phyloP scores from a whole-genome alignment of 2,797 vertebrate species.

The Podarcis lilfordi region DNA sequence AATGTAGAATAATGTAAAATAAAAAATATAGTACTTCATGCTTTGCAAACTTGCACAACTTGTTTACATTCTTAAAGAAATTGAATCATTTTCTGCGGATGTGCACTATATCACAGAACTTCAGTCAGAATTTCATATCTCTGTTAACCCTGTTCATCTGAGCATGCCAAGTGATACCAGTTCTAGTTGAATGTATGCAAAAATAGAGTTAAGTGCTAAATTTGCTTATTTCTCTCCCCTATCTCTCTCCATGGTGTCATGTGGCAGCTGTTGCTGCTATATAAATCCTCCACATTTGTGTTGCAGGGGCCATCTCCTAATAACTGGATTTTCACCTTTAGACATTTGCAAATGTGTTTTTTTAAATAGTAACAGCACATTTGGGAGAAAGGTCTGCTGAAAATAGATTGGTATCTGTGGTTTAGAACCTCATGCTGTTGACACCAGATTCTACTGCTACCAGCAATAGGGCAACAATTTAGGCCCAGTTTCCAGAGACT shows the following conservation, averaged over 20 bases:
- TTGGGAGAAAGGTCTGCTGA: not conserved
- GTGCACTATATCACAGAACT: conserved; percentile 28
- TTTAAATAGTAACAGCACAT: conserved; percentile 6
- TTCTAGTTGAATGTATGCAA: conserved; percentile 32
- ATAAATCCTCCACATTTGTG: conserved; percentile 31
- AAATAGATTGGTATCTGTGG: not conserved
- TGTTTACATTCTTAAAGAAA: conserved; percentile 56
- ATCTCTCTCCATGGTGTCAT: not conserved
- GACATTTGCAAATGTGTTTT: not conserved
- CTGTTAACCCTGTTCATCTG: conserved; percentile 63
- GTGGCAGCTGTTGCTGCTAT: conserved; percentile 44
- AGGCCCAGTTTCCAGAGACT: not conserved
- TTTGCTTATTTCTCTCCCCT: not conserved
- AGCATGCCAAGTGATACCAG: conserved; percentile 48
- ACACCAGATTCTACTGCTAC: not conserved
- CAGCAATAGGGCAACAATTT: fast-evolving
- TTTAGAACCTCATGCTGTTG: conserved; percentile 14
- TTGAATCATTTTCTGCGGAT: conserved; percentile 9
- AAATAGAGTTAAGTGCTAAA: conserved; percentile 63
- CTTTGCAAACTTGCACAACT: conserved; percentile 45
- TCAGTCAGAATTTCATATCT: conserved; percentile 67
- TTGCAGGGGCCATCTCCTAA: conserved; percentile 20
- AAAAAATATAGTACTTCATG: conserved; percentile 42
- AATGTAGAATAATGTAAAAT: not conserved
- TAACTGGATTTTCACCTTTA: not conserved